Percentiles rank a stretch among this genome's conserved stretches.
phyloP scores from a whole-genome alignment of 1,140 invertebrate genomes.

The Drosophila oshimai region DNA sequence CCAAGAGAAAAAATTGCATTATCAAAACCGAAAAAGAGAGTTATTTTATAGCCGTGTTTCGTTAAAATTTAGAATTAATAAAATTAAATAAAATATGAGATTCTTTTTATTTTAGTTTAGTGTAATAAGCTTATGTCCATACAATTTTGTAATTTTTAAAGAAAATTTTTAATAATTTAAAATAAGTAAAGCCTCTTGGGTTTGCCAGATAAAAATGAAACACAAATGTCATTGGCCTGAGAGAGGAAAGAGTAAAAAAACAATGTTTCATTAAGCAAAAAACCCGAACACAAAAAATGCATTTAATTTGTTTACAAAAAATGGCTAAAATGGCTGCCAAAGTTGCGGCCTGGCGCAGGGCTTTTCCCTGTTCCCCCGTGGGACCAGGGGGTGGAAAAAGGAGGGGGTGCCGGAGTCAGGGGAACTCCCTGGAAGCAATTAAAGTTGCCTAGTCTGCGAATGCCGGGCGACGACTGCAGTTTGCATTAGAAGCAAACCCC shows the following conservation, averaged over 20 bases:
- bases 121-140: no score
- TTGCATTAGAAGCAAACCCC: constrained; percentile 51
- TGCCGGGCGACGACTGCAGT: constrained; percentile 29
- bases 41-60: no score
- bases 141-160: no score
- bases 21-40: no score
- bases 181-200: not conserved
- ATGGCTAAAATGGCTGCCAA: constrained; percentile 25
- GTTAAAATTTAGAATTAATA: no score
- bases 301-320: constrained; percentile 46
- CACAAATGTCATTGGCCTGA: not conserved
- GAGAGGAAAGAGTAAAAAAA: not conserved
- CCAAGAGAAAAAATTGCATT: no score
- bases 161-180: no score
- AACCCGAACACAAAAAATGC: constrained; percentile 34
- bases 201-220: not conserved
- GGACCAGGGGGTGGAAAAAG: not conserved
- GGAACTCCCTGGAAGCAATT: constrained; percentile 35
- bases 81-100: no score
- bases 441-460: constrained; percentile 26
- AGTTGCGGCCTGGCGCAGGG: constrained; percentile 17
- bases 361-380: not conserved
- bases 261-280: constrained; percentile 8
- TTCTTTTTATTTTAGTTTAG: no score
- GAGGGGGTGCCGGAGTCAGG: not conserved